Percentiles rank a stretch among this genome's conserved stretches.
These are phyloP conservation scores for Aquila chrysaetos DNA, from an alignment of 2,797 vertebrate species.

Conservation along the genomic window DNA sequence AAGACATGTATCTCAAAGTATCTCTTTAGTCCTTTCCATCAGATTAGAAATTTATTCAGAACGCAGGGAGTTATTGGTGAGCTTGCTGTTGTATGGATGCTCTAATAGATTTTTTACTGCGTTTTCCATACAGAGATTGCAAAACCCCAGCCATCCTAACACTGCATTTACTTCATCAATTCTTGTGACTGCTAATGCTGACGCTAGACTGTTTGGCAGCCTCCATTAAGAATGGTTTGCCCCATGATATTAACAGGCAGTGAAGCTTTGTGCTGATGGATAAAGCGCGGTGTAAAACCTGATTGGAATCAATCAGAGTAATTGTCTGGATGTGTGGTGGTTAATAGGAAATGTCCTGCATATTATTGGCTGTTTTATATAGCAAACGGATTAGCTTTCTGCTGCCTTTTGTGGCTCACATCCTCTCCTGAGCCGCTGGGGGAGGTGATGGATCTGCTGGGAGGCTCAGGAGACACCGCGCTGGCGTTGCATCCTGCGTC, in stretches of 20 bases:
- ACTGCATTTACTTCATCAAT: conserved; percentile 26
- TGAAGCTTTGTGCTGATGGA: conserved; percentile 41
- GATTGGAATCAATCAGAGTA: conserved; percentile 61
- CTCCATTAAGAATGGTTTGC: conserved; percentile 19
- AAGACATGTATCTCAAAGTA: not conserved
- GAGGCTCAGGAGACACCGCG: not conserved
- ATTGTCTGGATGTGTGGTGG: conserved; percentile 38
- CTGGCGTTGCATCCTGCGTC: not conserved
- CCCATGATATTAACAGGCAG: not conserved
- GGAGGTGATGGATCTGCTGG: conserved; percentile 29
- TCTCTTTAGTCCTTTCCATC: not conserved
- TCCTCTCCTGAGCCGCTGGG: not conserved
- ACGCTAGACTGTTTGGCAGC: conserved; percentile 6
- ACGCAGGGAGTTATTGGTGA: not conserved
- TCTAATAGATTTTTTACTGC: not conserved
- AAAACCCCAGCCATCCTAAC: not conserved
- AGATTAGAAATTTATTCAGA: not conserved
- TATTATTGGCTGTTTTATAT: conserved; percentile 32
- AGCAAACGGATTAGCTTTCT: not conserved
- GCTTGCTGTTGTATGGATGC: not conserved
- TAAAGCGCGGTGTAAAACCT: conserved; percentile 41
- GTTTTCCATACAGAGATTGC: not conserved
- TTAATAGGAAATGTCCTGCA: conserved; percentile 53
- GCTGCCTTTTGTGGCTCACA: not conserved
- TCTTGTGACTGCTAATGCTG: conserved; percentile 27